Evolutionary conservation across 2,113 vertebrate genomes (phyloP).

Genomic region (Pelodiscus sinensis): DNA sequence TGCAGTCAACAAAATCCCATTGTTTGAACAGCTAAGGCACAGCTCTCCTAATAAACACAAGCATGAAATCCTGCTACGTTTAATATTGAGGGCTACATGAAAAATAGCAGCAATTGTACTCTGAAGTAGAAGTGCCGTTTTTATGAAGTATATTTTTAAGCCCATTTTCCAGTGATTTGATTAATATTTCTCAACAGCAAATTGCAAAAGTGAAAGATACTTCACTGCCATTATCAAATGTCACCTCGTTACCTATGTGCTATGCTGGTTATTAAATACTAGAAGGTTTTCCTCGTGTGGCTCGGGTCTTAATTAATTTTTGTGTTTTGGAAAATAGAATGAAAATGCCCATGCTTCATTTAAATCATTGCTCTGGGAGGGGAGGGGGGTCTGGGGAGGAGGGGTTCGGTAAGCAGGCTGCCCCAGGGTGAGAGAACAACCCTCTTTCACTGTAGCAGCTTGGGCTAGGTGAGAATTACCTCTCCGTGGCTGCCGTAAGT

Average conservation of each 20-base stretch:
- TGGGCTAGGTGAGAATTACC: too few species aligned
- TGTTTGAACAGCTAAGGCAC: neutral
- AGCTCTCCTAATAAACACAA: neutral
- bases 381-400: too few species aligned
- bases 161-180: neutral
- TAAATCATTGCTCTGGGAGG: too few species aligned
- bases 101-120: neutral
- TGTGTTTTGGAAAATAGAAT: too few species aligned
- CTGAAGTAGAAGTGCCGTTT: neutral
- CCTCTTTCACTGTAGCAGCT: too few species aligned
- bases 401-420: too few species aligned
- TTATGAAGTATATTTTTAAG: neutral
- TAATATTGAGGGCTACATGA: neutral
- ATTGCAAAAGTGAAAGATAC: neutral
- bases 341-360: too few species aligned
- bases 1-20: neutral
- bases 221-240: neutral
- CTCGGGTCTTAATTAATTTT: too few species aligned
- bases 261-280: neutral
- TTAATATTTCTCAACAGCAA: neutral
- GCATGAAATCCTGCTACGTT: neutral
- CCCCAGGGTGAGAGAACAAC: too few species aligned
- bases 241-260: conserved; percentile 7
- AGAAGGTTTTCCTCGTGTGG: too few species aligned
- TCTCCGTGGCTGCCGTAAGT: too few species aligned